Conservation (phyloP, 1,140 invertebrate genomes). For the Prorops nasuta region DNA sequence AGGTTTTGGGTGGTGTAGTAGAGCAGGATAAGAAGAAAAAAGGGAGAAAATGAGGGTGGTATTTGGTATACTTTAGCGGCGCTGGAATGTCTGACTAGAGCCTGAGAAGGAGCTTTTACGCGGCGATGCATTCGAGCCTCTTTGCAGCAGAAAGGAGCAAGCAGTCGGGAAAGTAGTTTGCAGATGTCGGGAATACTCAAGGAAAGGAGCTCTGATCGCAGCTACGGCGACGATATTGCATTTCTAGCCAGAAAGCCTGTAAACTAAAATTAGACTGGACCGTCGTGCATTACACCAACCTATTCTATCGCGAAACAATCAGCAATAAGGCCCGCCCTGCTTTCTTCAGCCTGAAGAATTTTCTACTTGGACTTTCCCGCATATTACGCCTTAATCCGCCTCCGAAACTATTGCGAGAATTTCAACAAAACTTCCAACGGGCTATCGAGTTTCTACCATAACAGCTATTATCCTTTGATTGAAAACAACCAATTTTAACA, state of each 20-base stretch:
- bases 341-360: slow-evolving; percentile 7
- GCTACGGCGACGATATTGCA: slow-evolving; percentile 41
- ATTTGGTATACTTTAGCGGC: too few relatives aligned
- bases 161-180: slow-evolving; percentile 46
- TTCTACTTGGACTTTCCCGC: too few relatives aligned
- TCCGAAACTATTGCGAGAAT: neutral
- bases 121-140: too few relatives aligned
- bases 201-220: slow-evolving; percentile 24
- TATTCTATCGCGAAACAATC: slow-evolving; percentile 16
- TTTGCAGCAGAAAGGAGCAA: too few relatives aligned
- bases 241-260: slow-evolving; percentile 27
- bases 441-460: neutral
- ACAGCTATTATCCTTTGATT: too few relatives aligned
- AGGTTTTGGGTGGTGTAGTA: too few relatives aligned
- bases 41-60: too few relatives aligned
- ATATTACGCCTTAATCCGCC: too few relatives aligned
- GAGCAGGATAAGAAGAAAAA: too few relatives aligned
- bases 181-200: slow-evolving; percentile 40
- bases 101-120: too few relatives aligned
- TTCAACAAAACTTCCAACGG: slow-evolving; percentile 2
- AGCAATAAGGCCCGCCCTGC: slow-evolving; percentile 14
- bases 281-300: slow-evolving; percentile 20
- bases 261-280: slow-evolving; percentile 31
- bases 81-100: too few relatives aligned
- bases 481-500: too few relatives aligned